Evolutionary conservation across 2,888 invertebrate genomes (phyloP).

Genomic region (Drosophila kambysellisi): DNA sequence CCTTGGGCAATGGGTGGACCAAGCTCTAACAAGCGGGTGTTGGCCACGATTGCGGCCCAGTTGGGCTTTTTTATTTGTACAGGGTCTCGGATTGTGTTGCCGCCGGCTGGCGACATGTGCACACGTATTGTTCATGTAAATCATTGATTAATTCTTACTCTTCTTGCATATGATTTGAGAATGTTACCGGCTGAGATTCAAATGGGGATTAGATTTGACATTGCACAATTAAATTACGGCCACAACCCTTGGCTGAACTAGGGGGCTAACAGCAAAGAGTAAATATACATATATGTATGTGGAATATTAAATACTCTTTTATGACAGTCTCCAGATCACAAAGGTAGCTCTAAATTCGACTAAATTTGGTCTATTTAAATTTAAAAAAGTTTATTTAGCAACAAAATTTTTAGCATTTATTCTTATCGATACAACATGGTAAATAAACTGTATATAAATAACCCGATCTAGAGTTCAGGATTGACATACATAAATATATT

Average conservation of each 20-base stretch:
- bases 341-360: background rate
- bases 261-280: background rate
- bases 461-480: too few relatives aligned
- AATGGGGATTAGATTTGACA: conserved; percentile 13
- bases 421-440: background rate
- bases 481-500: too few relatives aligned
- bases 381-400: background rate
- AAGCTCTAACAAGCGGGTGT: conserved; percentile 74
- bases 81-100: conserved; percentile 27
- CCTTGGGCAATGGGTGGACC: conserved; percentile 68
- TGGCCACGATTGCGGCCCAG: conserved; percentile 55
- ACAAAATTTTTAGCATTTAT: background rate
- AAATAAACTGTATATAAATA: background rate
- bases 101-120: conserved; percentile 67
- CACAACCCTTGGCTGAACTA: conserved; percentile 24
- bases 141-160: conserved; percentile 82
- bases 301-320: conserved; percentile 10
- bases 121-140: conserved; percentile 82
- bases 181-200: conserved; percentile 43
- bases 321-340: background rate
- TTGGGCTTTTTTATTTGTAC: conserved; percentile 25
- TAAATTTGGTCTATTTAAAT: background rate
- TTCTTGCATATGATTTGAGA: conserved; percentile 79
- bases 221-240: conserved; percentile 41
- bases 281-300: too few relatives aligned